Base-by-base conservation (phyloP, 2,888 invertebrate species). In the Apamea anceps region DNA sequence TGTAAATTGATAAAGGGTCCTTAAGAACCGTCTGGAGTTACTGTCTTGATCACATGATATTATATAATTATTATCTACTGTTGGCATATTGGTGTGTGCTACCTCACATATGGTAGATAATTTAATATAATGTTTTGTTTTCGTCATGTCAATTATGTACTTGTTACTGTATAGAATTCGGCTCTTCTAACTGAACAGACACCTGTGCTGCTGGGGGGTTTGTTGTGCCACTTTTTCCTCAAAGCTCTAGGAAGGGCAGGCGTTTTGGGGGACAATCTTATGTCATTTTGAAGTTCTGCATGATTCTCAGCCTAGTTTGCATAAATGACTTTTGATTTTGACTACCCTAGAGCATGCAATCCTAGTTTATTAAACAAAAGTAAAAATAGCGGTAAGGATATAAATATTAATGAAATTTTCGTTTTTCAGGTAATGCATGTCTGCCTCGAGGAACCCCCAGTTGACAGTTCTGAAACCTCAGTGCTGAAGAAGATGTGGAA, bases 401-500 rank as follows among this genome's bases (percentile, higher is more conserved):
- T 70, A 51, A 32, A 25, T 25, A 42, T 28, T 10, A 45, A 45
- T 37, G 13, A 48, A n/a, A 21, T 13, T 1, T n/a, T 32, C 0
- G 2, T n/a, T 48, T 87, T 89, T 60, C 82, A 96, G 96, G 91
- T 95, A 0, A 84, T 80, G 62, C 81, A 89, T 8, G 89, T 96
- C 0, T 92, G 89, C 62, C 63, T 94, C 37, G 95, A 95, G 8
- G 95, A 95, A 51, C 28, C 85, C 1, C 76, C 83, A 18, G 83
- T 84, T 7, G 60, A 77, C 15, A 86, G 80, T 12, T 77, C 85
- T 1, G 87, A 92, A 6, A 85, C 80, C 1, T 91, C 95, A 0
- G 80, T 94, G 18, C 12, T 95, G 0, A 90, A 88, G 18, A 93
- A 91, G 79, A 94, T 96, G 81, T 96, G 95, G 96, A 91, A 93